Conservation (phyloP, 2,113 vertebrate genomes). For the Mugil cephalus region DNA sequence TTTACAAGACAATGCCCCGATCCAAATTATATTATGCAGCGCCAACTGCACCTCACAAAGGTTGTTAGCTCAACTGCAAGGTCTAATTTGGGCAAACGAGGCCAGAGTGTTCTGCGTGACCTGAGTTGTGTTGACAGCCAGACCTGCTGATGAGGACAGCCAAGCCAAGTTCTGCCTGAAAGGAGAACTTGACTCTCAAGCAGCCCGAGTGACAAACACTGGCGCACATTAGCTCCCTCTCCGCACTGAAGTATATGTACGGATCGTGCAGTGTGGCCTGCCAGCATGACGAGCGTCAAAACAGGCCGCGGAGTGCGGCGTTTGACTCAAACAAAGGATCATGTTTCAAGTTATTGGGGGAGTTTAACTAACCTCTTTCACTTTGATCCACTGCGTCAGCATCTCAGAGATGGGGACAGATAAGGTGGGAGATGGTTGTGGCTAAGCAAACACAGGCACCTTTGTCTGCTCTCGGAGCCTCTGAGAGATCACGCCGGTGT, state of each 20-base stretch:
- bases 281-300: slow-evolving; percentile 34
- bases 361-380: slow-evolving; percentile 54
- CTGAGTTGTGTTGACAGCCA: slow-evolving; percentile 50
- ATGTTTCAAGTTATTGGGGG: slow-evolving; percentile 35
- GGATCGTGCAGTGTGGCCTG: slow-evolving; percentile 4
- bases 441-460: slow-evolving; percentile 51
- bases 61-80: slow-evolving; percentile 18
- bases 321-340: slow-evolving; percentile 35
- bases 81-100: slow-evolving; percentile 40
- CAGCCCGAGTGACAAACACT: slow-evolving; percentile 27
- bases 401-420: slow-evolving; percentile 48
- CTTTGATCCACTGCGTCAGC: slow-evolving; percentile 70
- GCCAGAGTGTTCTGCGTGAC: slow-evolving; percentile 44
- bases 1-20: not conserved
- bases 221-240: slow-evolving; percentile 27
- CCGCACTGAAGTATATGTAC: not conserved
- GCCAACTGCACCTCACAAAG: slow-evolving; percentile 5
- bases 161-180: slow-evolving; percentile 29
- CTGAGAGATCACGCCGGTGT: slow-evolving; percentile 49
- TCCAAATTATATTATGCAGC: not conserved
- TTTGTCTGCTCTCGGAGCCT: slow-evolving; percentile 64
- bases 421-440: slow-evolving; percentile 36
- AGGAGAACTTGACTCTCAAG: slow-evolving; percentile 47
- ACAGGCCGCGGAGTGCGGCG: slow-evolving; percentile 9
- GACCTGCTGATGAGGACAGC: slow-evolving; percentile 43